Percentiles rank a stretch among this genome's conserved stretches.
These are phyloP conservation scores for Pyrocoelia pectoralis DNA, from an alignment of 2,888 invertebrate species.

Conservation along the genomic window DNA sequence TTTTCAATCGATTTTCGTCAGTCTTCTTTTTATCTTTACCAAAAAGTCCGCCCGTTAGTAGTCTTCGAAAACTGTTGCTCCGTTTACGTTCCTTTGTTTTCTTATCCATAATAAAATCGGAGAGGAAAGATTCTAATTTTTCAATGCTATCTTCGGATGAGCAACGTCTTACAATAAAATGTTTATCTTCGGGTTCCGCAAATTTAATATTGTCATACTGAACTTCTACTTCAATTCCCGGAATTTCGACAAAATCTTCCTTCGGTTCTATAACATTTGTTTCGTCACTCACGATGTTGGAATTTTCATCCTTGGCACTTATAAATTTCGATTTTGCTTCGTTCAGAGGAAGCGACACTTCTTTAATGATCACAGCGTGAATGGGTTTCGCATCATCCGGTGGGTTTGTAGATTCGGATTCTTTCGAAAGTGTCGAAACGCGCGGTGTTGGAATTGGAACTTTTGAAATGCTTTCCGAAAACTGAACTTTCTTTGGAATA, in stretches of 20 bases:
- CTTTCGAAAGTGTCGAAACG: conserved; percentile 7
- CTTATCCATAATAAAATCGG: conserved; percentile 52
- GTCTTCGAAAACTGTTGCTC: conserved; percentile 52
- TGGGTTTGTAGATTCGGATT: background rate
- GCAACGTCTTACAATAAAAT: conserved; percentile 42
- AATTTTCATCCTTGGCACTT: conserved; percentile 17
- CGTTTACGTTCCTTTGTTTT: conserved; percentile 54
- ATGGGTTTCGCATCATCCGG: background rate
- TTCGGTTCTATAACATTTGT: background rate
- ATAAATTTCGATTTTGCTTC: background rate
- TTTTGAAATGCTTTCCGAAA: conserved; percentile 25
- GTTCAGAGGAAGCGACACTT: background rate
- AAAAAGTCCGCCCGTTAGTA: conserved; percentile 52
- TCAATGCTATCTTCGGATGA: conserved; percentile 53
- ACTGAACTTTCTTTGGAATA: conserved; percentile 26
- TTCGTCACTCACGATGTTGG: background rate
- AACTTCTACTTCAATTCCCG: conserved; percentile 14
- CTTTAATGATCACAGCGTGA: conserved; percentile 1
- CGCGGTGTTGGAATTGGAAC: conserved; percentile 24
- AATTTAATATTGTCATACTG: conserved; percentile 31
- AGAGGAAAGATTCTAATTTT: conserved; percentile 50
- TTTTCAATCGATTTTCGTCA: conserved; percentile 45
- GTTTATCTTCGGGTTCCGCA: conserved; percentile 42
- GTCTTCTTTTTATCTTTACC: conserved; percentile 56
- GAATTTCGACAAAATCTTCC: background rate